Percentiles rank a stretch among this genome's conserved stretches.
These are phyloP conservation scores for Sanderia malayensis DNA, from an alignment of 30 jellyfish, hydroid and myxozoan genomes.

Conservation along the genomic window DNA sequence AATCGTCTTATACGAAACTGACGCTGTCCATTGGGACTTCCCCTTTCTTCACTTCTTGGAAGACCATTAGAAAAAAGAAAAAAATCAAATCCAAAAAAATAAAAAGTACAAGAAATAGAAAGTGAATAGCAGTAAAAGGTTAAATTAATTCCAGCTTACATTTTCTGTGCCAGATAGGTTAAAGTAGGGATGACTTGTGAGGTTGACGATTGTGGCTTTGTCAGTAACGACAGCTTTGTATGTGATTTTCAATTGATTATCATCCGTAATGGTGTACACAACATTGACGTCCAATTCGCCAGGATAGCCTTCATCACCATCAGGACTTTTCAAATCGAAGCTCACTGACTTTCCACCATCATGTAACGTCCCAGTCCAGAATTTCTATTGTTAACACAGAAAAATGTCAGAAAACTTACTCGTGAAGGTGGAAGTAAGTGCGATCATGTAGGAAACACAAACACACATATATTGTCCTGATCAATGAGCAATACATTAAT, in stretches of 20 bases:
- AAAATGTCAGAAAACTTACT: not conserved
- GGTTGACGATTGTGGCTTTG: slow-evolving; percentile 69
- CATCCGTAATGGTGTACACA: slow-evolving; percentile 47
- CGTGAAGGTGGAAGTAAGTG: too few relatives aligned
- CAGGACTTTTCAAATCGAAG: slow-evolving; percentile 64
- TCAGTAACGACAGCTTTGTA: slow-evolving; percentile 68
- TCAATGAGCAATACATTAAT: too few relatives aligned
- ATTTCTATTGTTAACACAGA: slow-evolving; percentile 23
- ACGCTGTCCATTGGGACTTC: too few relatives aligned
- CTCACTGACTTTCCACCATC: slow-evolving; percentile 36
- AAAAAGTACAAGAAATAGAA: too few relatives aligned
- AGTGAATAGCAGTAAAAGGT: too few relatives aligned
- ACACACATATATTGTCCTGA: too few relatives aligned
- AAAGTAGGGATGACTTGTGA: slow-evolving; percentile 91
- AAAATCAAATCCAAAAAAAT: too few relatives aligned
- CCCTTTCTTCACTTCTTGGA: too few relatives aligned
- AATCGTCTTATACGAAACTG: too few relatives aligned
- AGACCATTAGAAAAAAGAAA: too few relatives aligned
- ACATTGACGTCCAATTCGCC: slow-evolving; percentile 70
- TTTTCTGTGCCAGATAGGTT: slow-evolving; percentile 76
- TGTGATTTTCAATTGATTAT: slow-evolving; percentile 55
- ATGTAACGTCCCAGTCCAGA: slow-evolving; percentile 34
- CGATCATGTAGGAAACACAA: too few relatives aligned
- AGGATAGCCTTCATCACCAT: slow-evolving; percentile 87
- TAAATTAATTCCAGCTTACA: too few relatives aligned